Conservation (phyloP, 2,113 vertebrate genomes). For the Zapus hudsonius region DNA sequence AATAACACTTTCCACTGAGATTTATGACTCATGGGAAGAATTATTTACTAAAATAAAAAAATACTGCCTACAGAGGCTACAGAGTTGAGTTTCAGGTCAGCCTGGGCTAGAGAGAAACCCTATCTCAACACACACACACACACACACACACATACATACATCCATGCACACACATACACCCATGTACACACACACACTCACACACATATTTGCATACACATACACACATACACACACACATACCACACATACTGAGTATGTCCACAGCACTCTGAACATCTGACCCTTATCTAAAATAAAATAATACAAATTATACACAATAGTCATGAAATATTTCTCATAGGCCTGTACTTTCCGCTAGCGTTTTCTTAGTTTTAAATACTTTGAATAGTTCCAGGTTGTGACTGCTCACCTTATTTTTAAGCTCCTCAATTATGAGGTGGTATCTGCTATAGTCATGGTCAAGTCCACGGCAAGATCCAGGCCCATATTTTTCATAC, state of each 20-base stretch:
- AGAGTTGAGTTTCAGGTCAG: too few species aligned
- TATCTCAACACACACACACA: too few species aligned
- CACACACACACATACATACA: too few species aligned
- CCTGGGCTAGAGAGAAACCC: too few species aligned
- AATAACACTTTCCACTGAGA: background rate
- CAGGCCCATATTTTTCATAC: constrained; percentile 79
- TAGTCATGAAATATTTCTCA: background rate
- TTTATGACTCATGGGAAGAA: background rate
- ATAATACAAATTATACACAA: background rate
- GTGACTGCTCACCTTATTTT: constrained; percentile 76
- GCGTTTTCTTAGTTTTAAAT: background rate
- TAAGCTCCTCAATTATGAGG: constrained; percentile 78
- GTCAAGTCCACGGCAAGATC: constrained; percentile 72
- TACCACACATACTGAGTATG: too few species aligned
- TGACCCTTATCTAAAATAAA: too few species aligned
- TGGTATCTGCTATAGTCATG: constrained; percentile 78
- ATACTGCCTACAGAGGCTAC: too few species aligned
- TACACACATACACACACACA: too few species aligned
- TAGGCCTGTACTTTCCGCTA: background rate
- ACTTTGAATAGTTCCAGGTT: background rate
- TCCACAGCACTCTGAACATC: too few species aligned
- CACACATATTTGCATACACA: too few species aligned
- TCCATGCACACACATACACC: too few species aligned
- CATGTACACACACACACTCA: too few species aligned
- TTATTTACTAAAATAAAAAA: constrained; percentile 2